Percentiles rank a stretch among this genome's conserved stretches.
Evolutionary conservation across 2,113 vertebrate species (phyloP).

Genomic region (Promerops cafer): DNA sequence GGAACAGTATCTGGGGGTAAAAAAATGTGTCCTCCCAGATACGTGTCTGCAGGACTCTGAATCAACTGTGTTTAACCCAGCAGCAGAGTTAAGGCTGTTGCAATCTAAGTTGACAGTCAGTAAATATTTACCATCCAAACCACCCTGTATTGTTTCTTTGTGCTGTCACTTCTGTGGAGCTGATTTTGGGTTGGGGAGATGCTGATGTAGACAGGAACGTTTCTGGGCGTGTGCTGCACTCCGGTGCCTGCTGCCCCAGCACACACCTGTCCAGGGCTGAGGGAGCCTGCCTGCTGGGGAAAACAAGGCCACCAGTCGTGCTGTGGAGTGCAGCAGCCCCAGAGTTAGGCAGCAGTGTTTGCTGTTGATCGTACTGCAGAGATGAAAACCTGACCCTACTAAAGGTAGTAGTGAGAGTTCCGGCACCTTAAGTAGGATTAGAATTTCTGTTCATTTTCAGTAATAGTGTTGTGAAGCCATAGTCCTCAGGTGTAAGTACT

Average conservation of each 20-base stretch:
- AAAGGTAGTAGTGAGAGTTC: background rate
- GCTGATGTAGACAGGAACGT: background rate
- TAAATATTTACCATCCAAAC: constrained; percentile 21
- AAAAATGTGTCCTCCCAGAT: background rate
- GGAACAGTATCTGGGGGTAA: too few species aligned
- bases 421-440: background rate
- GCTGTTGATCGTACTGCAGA: background rate
- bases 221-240: background rate
- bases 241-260: background rate
- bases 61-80: background rate
- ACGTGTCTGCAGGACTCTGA: background rate
- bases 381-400: background rate
- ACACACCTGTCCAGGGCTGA: background rate
- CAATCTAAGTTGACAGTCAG: background rate
- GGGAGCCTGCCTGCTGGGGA: background rate
- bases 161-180: background rate
- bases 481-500: background rate
- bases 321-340: background rate
- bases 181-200: background rate
- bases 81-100: background rate
- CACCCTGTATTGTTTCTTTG: background rate
- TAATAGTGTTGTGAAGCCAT: background rate
- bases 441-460: background rate
- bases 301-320: fast-evolving
- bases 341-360: background rate